Base-by-base conservation (phyloP, 2,797 vertebrate species). In the Zalophus californianus region DNA sequence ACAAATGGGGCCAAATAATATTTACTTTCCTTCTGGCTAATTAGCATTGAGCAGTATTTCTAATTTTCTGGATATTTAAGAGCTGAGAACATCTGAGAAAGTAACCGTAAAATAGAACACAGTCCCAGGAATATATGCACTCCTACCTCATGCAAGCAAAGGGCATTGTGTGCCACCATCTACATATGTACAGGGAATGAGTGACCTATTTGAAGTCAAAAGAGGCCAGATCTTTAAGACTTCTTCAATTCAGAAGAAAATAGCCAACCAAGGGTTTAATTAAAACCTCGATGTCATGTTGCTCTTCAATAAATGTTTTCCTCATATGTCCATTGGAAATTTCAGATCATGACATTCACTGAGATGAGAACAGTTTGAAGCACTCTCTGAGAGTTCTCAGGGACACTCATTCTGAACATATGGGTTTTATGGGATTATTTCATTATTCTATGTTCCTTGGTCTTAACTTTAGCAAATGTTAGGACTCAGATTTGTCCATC, bases 351-450 rank as follows among this genome's bases (percentile, higher is more conserved):
- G 25, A 54, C 8, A 41, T 83, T 62, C 29, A 38, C 62, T 7
- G 27, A 92, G 87, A 90, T 77, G 88, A 60, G 70, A 48, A 23
- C 35, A 4, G 20, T 66, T 0, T 1, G 91, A 89, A 84, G 82
- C 11, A 2, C 14, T 9, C 85, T 95, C 95, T 15, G n/a, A 70
- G 89, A 44, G 20, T 41, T 79, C 58, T 82, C 84, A 64, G 96
- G 94, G 73, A 56, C 97, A 97, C 97, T 97, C 97, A 96, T 97
- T 86, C 97, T 94, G 92, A 83, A 97, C 98, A 98, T 92, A 97
- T 96, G 93, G 95, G 52, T n/a, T 92, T 64, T 32, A 9, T 4
- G 8, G 9, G 58, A 64, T 5, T 7, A 18, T n/a, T 83, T 77
- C 68, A 83, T 88, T 96, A 62, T 1, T 50, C 93, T 97, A 77